These are phyloP conservation scores for Apteryx mantelli DNA, from an alignment of 2,113 vertebrate species.

Conservation along the genomic window DNA sequence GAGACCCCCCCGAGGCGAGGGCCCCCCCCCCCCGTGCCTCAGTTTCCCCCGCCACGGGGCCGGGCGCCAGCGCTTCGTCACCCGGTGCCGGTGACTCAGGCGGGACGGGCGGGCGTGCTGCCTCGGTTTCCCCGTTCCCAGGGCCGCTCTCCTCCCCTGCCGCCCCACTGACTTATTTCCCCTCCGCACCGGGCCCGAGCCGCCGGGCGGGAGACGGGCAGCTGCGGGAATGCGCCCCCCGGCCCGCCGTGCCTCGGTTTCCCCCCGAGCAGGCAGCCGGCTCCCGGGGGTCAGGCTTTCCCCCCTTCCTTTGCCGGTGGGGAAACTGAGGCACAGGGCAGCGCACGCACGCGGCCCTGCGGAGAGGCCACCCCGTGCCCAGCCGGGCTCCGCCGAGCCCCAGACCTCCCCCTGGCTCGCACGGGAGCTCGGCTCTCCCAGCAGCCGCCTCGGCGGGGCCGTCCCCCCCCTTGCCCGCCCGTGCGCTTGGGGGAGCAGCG, in stretches of 20 bases:
- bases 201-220: too few relatives aligned
- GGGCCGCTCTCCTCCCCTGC: too few relatives aligned
- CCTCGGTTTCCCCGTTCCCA: too few relatives aligned
- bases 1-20: background rate
- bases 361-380: fast-evolving
- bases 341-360: fast-evolving
- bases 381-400: background rate
- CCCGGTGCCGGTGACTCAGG: too few relatives aligned
- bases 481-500: conserved; percentile 60
- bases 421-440: background rate
- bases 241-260: background rate
- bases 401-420: background rate
- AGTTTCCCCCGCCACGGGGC: background rate
- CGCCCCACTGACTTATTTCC: too few relatives aligned
- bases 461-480: background rate
- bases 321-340: background rate
- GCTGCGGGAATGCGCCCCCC: too few relatives aligned
- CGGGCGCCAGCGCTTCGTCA: too few relatives aligned
- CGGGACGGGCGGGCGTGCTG: background rate
- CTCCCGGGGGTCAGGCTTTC: too few relatives aligned
- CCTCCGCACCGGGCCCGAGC: too few relatives aligned
- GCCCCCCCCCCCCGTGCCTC: background rate
- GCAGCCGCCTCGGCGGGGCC: background rate
- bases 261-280: background rate
- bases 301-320: background rate